phyloP scores from a whole-genome alignment of 30 jellyfish, hydroid and myxozoan species.

The Aurelia coerulea region DNA sequence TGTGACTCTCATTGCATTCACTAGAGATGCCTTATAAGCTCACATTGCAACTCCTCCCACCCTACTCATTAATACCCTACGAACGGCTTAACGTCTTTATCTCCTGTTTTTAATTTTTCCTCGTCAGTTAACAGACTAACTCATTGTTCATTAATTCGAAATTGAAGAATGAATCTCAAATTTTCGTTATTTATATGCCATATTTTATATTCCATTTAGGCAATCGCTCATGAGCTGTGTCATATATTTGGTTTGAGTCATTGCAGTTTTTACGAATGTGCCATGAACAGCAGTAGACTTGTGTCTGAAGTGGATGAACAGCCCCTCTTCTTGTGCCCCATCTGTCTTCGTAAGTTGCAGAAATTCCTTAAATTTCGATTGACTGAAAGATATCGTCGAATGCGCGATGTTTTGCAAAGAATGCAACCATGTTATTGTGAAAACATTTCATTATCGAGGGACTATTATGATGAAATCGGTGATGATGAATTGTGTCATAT shows the following conservation, averaged over 20 bases:
- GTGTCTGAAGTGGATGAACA: constrained; percentile 80
- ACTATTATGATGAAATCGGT: not conserved
- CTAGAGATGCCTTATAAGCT: no score
- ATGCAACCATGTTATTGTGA: constrained; percentile 61
- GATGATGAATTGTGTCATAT: constrained; percentile 1
- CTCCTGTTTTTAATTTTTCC: no score
- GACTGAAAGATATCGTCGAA: constrained; percentile 62
- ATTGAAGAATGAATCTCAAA: no score
- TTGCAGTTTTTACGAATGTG: constrained; percentile 85
- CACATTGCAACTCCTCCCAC: no score
- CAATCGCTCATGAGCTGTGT: constrained; percentile 83
- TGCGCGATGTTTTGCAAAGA: constrained; percentile 16
- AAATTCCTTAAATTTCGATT: constrained; percentile 66
- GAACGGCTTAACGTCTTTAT: no score
- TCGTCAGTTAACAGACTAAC: no score
- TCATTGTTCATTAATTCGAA: no score
- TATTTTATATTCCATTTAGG: constrained; percentile 44
- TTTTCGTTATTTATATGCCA: no score
- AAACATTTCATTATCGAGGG: constrained; percentile 17
- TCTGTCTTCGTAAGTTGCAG: constrained; percentile 95
- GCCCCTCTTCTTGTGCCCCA: constrained; percentile 90
- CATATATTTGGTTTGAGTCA: constrained; percentile 90
- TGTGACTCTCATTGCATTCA: no score
- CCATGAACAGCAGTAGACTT: constrained; percentile 75
- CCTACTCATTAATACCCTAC: no score